Conservation (phyloP, 2,888 invertebrate species). For the Helleia helle region DNA sequence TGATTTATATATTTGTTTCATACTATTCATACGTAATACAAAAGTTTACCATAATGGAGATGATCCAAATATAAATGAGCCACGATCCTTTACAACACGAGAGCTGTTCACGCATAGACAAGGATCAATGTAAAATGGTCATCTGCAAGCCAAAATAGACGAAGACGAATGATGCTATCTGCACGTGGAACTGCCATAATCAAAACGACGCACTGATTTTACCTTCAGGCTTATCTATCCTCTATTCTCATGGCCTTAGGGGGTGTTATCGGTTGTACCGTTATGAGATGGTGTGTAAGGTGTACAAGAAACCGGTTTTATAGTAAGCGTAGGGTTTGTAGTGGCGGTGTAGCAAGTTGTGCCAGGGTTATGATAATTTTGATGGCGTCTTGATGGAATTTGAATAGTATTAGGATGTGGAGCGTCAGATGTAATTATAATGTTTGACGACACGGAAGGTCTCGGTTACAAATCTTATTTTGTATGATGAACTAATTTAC, state of each 20-base stretch:
- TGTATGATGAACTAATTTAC: too few species aligned
- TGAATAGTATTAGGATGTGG: too few species aligned
- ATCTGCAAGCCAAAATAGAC: constrained; percentile 49
- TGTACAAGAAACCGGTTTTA: constrained; percentile 48
- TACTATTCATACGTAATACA: constrained; percentile 33
- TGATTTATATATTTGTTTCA: constrained; percentile 45
- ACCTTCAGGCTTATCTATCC: constrained; percentile 3
- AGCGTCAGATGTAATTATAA: too few species aligned
- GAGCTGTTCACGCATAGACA: constrained; percentile 13
- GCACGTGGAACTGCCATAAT: constrained; percentile 40
- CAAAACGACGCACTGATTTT: neutral
- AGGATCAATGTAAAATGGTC: constrained; percentile 25
- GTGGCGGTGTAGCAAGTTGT: neutral
- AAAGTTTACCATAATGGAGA: constrained; percentile 22
- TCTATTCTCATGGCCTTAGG: constrained; percentile 5
- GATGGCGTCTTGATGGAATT: constrained; percentile 3
- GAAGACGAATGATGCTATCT: constrained; percentile 59
- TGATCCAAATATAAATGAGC: constrained; percentile 24
- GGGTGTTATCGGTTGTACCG: constrained; percentile 9
- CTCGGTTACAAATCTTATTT: too few species aligned
- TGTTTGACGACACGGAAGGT: too few species aligned
- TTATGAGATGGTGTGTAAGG: constrained; percentile 29
- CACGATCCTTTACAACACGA: constrained; percentile 8
- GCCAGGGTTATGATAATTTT: constrained; percentile 6
- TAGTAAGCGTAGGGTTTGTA: constrained; percentile 45